Percentiles rank a stretch among this genome's conserved stretches.
These are phyloP conservation scores for Dendrocincla tyrannina DNA, from an alignment of 2,797 vertebrate genomes.

Conservation along the genomic window DNA sequence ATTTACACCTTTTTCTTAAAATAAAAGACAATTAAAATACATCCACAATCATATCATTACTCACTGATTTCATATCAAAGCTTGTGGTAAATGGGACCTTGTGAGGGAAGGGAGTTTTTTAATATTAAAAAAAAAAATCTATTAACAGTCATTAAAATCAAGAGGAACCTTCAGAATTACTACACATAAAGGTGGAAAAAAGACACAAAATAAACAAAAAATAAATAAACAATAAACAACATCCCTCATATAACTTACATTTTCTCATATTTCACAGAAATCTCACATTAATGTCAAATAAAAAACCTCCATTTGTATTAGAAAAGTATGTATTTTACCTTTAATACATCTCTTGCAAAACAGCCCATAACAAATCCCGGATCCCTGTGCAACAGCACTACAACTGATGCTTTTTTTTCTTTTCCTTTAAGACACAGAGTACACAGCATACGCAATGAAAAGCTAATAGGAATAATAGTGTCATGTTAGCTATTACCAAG, in stretches of 20 bases:
- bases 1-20: background rate
- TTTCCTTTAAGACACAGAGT: background rate
- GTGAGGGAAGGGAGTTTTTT: background rate
- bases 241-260: background rate
- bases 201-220: background rate
- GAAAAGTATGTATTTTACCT: background rate
- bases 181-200: background rate
- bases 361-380: background rate
- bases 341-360: background rate
- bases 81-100: background rate
- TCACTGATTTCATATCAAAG: background rate
- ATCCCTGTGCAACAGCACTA: background rate
- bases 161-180: background rate
- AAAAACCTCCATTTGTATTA: background rate
- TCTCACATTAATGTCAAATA: background rate
- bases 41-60: background rate
- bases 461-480: background rate
- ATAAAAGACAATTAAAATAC: constrained; percentile 1
- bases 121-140: background rate
- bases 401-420: background rate
- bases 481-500: background rate
- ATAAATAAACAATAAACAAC: background rate
- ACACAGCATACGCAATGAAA: background rate
- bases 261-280: background rate
- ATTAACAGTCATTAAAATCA: background rate